A percentile compares a stretch with the other conserved stretches of the same genome.
Evolutionary conservation across 2,797 vertebrate genomes (phyloP).

Genomic region (Numenius phaeopus): DNA sequence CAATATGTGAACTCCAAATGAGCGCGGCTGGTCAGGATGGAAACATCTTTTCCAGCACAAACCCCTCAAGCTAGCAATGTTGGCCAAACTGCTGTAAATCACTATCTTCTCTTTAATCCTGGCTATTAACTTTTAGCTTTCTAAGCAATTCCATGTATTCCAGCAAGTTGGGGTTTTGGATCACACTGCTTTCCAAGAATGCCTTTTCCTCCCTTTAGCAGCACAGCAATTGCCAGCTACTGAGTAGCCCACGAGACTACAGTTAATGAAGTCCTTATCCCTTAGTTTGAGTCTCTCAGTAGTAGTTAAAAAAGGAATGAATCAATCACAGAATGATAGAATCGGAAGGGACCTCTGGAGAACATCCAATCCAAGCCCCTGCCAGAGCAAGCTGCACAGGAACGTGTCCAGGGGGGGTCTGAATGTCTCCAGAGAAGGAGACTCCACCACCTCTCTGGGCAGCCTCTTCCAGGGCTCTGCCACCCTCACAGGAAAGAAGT

Average conservation of each 20-base stretch:
- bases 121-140: neutral
- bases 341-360: too few relatives aligned
- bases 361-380: too few relatives aligned
- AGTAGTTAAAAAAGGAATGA: neutral
- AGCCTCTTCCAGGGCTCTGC: too few relatives aligned
- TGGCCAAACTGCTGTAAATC: neutral
- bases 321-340: too few relatives aligned
- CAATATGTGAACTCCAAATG: neutral
- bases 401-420: too few relatives aligned
- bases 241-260: neutral
- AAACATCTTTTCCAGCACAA: neutral
- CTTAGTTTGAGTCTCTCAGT: neutral
- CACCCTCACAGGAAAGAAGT: too few relatives aligned
- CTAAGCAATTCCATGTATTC: neutral
- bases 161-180: neutral
- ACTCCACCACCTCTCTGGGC: too few relatives aligned
- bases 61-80: neutral
- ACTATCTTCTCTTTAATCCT: neutral
- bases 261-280: neutral
- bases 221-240: neutral
- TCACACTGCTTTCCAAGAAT: neutral
- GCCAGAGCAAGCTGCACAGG: too few relatives aligned
- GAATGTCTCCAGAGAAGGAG: too few relatives aligned
- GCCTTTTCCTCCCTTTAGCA: neutral
- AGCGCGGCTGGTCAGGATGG: fast-evolving